Conservation (phyloP, 2,113 vertebrate species). For the Regulus satrapa region DNA sequence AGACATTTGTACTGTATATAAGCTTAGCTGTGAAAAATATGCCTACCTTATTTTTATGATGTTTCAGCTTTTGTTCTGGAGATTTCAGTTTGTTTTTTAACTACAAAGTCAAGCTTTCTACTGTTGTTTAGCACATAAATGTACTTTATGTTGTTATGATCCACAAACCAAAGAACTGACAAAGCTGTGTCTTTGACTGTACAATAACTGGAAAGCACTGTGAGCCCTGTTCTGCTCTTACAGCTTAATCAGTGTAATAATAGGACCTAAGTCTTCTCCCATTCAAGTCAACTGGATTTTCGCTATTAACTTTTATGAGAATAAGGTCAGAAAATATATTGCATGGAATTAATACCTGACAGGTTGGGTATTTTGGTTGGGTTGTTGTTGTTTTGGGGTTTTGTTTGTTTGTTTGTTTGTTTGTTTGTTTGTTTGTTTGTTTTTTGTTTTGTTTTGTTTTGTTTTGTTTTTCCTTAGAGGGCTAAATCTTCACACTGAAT, state of each 20-base stretch:
- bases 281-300: background rate
- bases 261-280: background rate
- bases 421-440: background rate
- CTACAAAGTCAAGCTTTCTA: background rate
- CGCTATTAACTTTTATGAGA: background rate
- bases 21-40: constrained; percentile 7
- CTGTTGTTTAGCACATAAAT: background rate
- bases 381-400: background rate
- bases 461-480: background rate
- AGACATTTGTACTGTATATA: background rate
- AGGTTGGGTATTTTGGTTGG: no score
- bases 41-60: background rate
- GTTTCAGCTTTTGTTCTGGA: background rate
- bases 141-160: background rate
- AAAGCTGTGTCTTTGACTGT: background rate
- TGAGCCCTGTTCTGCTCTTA: background rate
- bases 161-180: constrained; percentile 20
- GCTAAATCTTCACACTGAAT: background rate
- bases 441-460: background rate
- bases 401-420: no score
- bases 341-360: background rate
- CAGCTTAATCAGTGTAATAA: background rate
- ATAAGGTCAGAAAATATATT: background rate
- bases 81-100: constrained; percentile 8
- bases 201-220: background rate